A percentile compares a stretch with the other conserved stretches of the same genome.
Conservation (phyloP, 1,140 invertebrate species). For the Drosophila micromelanica region DNA sequence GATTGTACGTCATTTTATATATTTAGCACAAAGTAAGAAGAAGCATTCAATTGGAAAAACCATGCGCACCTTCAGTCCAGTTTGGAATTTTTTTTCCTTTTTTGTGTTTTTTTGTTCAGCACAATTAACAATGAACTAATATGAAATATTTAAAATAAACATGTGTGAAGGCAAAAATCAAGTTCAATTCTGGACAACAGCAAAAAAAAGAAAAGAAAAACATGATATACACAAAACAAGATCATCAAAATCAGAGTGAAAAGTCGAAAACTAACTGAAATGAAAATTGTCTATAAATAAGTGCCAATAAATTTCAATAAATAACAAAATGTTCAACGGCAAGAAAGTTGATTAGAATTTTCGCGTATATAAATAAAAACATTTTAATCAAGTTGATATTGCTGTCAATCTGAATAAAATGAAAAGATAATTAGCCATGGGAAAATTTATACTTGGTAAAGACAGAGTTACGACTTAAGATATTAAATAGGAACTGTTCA, state of each 20-base stretch:
- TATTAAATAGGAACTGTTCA: too few species aligned
- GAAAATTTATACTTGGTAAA: not conserved
- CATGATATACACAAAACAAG: slow-evolving; percentile 22
- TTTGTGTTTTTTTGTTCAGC: slow-evolving; percentile 15
- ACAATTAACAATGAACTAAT: slow-evolving; percentile 70
- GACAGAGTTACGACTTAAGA: not conserved
- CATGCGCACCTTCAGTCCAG: slow-evolving; percentile 58
- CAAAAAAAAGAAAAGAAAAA: not conserved
- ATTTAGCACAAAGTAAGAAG: slow-evolving; percentile 58
- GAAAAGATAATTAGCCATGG: not conserved
- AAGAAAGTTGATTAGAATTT: slow-evolving; percentile 55
- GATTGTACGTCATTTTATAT: slow-evolving; percentile 74
- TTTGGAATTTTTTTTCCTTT: slow-evolving; percentile 41
- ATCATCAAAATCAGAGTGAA: slow-evolving; percentile 20
- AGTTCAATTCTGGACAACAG: slow-evolving; percentile 49
- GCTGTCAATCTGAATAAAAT: not conserved
- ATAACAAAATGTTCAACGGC: slow-evolving; percentile 20
- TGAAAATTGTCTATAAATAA: slow-evolving; percentile 63
- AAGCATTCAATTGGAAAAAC: slow-evolving; percentile 4
- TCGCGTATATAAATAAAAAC: slow-evolving; percentile 29
- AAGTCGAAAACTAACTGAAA: slow-evolving; percentile 36
- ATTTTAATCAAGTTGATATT: slow-evolving; percentile 3
- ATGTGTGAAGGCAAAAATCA: slow-evolving; percentile 52
- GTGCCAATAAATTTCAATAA: slow-evolving; percentile 61
- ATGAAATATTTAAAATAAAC: slow-evolving; percentile 80